Conservation (phyloP, 1,140 invertebrate species). For the Pararge aegeria region DNA sequence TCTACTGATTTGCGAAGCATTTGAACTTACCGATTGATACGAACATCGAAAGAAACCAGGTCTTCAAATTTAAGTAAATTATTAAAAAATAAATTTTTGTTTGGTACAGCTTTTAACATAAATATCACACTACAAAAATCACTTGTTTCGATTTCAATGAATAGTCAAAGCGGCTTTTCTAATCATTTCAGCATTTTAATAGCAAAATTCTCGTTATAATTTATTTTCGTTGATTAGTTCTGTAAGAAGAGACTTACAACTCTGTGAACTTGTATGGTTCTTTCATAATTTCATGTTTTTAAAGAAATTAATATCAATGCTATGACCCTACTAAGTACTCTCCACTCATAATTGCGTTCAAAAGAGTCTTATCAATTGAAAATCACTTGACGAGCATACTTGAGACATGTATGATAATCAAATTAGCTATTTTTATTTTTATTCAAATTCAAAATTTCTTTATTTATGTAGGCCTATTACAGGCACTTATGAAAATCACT, state of each 20-base stretch:
- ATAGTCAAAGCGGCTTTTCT: background rate
- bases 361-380: too few relatives aligned
- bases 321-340: background rate
- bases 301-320: background rate
- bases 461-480: too few relatives aligned
- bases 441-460: too few relatives aligned
- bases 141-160: background rate
- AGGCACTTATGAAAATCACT: too few relatives aligned
- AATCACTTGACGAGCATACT: too few relatives aligned
- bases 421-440: too few relatives aligned
- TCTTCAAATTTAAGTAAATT: too few relatives aligned
- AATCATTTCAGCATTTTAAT: background rate
- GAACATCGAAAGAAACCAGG: background rate
- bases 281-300: background rate
- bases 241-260: background rate
- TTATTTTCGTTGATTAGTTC: background rate
- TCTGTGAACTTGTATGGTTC: background rate
- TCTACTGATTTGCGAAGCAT: background rate
- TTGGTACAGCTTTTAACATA: too few relatives aligned
- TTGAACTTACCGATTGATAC: background rate
- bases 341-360: too few relatives aligned
- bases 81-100: too few relatives aligned
- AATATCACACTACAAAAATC: background rate
- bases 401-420: too few relatives aligned
- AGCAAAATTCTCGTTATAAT: background rate